Percentiles rank a stretch among this genome's conserved stretches.
Evolutionary conservation across 2,888 invertebrate species (phyloP).

Genomic region (Chironomus riparius): DNA sequence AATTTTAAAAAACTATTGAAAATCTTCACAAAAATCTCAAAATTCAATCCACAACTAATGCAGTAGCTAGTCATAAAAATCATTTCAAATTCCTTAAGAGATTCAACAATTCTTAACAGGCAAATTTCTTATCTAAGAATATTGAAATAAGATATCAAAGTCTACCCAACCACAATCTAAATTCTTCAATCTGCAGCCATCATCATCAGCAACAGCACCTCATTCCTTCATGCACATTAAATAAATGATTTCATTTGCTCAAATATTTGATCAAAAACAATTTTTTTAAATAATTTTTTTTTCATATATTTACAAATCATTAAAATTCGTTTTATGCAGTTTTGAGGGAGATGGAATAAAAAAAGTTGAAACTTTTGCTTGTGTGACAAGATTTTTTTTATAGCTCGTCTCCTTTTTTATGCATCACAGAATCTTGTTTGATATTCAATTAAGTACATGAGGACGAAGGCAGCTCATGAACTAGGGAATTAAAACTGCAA

Average conservation of each 20-base stretch:
- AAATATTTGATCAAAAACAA: slow-evolving; percentile 21
- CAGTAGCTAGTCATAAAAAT: too few species aligned
- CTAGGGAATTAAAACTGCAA: background rate
- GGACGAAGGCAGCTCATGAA: background rate
- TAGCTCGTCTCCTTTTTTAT: background rate
- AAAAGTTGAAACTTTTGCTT: background rate
- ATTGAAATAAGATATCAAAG: too few species aligned
- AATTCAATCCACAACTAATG: too few species aligned
- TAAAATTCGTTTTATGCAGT: slow-evolving; percentile 25
- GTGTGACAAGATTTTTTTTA: slow-evolving; percentile 21
- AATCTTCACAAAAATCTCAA: too few species aligned
- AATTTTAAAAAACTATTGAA: too few species aligned
- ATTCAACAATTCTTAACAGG: too few species aligned
- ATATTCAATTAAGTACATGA: background rate
- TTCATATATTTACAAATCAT: slow-evolving; percentile 24
- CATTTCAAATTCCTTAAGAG: too few species aligned
- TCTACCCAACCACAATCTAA: background rate
- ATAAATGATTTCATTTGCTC: background rate
- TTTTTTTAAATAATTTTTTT: background rate
- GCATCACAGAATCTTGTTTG: background rate
- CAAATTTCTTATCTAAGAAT: too few species aligned
- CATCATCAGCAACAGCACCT: too few species aligned
- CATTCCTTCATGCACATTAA: background rate
- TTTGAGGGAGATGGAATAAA: background rate
- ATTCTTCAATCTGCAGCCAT: background rate